Conservation (phyloP, 2,888 invertebrate species). For the Sturmia bella region DNA sequence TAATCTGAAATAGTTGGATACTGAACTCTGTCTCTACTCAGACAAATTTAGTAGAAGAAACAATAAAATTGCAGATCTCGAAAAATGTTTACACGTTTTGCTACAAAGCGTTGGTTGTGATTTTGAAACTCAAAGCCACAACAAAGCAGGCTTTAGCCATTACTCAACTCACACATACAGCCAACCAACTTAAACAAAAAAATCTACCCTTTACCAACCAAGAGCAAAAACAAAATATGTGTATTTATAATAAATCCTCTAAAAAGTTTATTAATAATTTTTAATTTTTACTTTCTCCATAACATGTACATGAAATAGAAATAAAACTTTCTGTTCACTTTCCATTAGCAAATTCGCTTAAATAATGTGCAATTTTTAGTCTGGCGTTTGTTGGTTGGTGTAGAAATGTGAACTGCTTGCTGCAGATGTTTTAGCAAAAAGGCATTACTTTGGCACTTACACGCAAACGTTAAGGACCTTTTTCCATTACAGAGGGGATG, state of each 20-base stretch:
- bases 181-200: background rate
- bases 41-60: too few relatives aligned
- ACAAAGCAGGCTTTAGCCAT: too few relatives aligned
- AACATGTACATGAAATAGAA: conserved; percentile 2
- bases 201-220: background rate
- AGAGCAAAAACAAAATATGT: background rate
- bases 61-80: too few relatives aligned
- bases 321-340: conserved; percentile 37
- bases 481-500: background rate
- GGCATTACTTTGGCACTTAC: background rate
- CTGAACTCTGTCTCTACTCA: too few relatives aligned
- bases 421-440: conserved; percentile 1
- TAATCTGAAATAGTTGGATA: too few relatives aligned
- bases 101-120: too few relatives aligned
- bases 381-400: conserved; percentile 4
- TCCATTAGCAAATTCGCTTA: conserved; percentile 40
- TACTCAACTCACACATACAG: too few relatives aligned
- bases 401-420: conserved; percentile 23
- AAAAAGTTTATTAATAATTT: conserved; percentile 17
- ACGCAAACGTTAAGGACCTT: conserved; percentile 31
- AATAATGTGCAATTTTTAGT: conserved; percentile 36
- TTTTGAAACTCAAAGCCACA: too few relatives aligned
- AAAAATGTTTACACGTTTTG: too few relatives aligned
- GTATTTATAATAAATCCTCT: background rate
- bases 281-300: background rate